Percentiles rank a stretch among this genome's conserved stretches.
These are phyloP conservation scores for Copidosoma floridanum DNA, from an alignment of 1,140 invertebrate genomes.

Conservation along the genomic window DNA sequence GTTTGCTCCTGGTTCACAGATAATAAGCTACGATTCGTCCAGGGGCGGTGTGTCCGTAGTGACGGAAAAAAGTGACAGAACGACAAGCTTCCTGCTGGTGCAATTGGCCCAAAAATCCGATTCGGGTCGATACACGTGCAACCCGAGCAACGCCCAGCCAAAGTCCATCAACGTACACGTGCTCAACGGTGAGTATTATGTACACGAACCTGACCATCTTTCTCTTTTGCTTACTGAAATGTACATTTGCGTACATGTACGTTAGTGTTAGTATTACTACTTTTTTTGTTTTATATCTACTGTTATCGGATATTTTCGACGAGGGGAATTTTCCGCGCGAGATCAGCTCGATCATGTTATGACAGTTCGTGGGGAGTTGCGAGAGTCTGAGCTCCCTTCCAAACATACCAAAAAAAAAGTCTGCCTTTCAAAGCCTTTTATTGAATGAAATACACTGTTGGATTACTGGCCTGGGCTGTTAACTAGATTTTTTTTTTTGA, in stretches of 20 bases:
- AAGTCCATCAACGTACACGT: slow-evolving; percentile 87
- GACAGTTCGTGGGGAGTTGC: too few relatives aligned
- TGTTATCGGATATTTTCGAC: too few relatives aligned
- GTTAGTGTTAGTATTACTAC: too few relatives aligned
- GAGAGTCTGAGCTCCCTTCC: too few relatives aligned
- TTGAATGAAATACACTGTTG: too few relatives aligned
- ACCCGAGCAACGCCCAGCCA: slow-evolving; percentile 82
- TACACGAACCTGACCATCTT: neutral
- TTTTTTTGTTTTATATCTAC: too few relatives aligned
- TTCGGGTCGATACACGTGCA: slow-evolving; percentile 79
- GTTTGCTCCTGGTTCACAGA: too few relatives aligned
- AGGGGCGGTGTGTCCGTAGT: slow-evolving; percentile 74
- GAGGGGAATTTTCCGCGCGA: neutral
- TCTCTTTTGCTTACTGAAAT: neutral
- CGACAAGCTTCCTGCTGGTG: slow-evolving; percentile 78
- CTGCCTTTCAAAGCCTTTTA: too few relatives aligned
- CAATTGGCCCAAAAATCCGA: slow-evolving; percentile 76
- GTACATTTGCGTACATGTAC: neutral
- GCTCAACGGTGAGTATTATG: slow-evolving; percentile 81
- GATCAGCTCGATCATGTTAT: neutral
- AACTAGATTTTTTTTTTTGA: too few relatives aligned
- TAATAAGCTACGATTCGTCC: slow-evolving; percentile 73
- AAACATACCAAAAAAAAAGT: too few relatives aligned
- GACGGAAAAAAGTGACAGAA: slow-evolving; percentile 81
- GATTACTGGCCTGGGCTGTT: too few relatives aligned